Percentiles rank a stretch among this genome's conserved stretches.
phyloP scores from a whole-genome alignment of 2,113 vertebrate genomes.

The Gavia stellata region DNA sequence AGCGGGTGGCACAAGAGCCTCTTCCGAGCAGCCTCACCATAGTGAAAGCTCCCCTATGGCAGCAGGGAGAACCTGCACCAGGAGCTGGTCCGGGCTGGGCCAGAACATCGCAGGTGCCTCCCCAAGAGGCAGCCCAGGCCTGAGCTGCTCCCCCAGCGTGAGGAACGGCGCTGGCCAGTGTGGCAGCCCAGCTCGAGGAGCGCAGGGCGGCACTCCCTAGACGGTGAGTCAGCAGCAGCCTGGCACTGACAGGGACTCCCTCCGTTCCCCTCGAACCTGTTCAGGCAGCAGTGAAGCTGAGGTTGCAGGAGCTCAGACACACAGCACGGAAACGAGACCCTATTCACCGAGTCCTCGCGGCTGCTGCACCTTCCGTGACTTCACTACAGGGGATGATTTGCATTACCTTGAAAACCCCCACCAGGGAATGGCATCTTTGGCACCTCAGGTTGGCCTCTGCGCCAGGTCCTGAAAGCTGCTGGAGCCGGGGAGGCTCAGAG shows the following conservation, averaged over 20 bases:
- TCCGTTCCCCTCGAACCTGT: not conserved
- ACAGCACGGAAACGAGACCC: fast-evolving
- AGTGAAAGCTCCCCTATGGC: not conserved
- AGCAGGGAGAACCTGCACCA: not conserved
- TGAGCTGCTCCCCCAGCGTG: not conserved
- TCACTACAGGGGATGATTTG: fast-evolving
- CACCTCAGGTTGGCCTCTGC: not conserved
- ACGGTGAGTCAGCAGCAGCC: not conserved
- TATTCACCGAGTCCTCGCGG: fast-evolving
- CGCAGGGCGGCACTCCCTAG: not conserved
- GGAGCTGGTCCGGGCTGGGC: not conserved
- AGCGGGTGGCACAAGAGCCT: not conserved
- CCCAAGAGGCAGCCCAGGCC: not conserved
- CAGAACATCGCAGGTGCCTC: not conserved
- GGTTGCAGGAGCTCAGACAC: not conserved
- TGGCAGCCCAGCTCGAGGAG: not conserved
- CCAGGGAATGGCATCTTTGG: not conserved
- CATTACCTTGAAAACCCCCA: fast-evolving
- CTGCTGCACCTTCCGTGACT: fast-evolving
- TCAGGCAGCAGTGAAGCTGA: not conserved
- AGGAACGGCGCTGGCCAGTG: not conserved
- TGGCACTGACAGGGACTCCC: too few species aligned
- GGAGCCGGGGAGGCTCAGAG: not conserved
- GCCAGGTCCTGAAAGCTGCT: not conserved
- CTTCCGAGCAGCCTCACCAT: fast-evolving